Evolutionary conservation across 2,113 vertebrate species (phyloP).

Genomic region (Trogon melanurus): DNA sequence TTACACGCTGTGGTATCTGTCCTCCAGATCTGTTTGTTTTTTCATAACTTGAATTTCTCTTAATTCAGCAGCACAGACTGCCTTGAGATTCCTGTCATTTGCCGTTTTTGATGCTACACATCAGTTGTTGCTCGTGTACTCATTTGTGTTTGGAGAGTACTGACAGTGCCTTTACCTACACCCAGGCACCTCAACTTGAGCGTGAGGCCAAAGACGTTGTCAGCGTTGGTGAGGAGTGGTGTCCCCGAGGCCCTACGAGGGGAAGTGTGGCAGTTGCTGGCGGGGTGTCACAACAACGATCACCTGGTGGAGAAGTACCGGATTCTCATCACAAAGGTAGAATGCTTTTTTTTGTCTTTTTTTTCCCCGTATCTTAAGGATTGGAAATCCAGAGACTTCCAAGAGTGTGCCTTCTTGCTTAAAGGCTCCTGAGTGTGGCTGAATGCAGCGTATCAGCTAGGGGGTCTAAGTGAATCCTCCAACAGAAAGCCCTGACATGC

Average conservation of each 20-base stretch:
- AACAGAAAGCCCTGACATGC: accelerated
- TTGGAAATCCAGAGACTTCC: accelerated
- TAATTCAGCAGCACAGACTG: accelerated
- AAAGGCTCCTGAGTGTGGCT: not conserved
- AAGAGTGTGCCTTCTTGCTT: not conserved
- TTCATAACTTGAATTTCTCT: not conserved
- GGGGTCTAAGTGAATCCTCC: not conserved
- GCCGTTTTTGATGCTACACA: not conserved
- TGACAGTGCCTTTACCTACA: not conserved
- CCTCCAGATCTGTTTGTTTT: not conserved
- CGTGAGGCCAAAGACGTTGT: constrained; percentile 90
- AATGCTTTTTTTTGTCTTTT: not conserved
- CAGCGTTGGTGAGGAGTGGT: constrained; percentile 91
- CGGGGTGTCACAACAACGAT: constrained; percentile 97
- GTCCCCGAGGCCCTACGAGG: constrained; percentile 95
- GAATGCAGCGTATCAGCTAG: accelerated
- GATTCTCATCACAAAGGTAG: constrained; percentile 98
- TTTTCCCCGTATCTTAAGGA: accelerated
- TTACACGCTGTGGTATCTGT: not conserved
- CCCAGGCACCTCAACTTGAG: constrained; percentile 93
- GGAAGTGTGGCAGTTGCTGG: constrained; percentile 97
- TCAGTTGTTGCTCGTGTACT: not conserved
- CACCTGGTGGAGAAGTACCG: constrained; percentile 97
- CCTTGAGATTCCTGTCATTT: not conserved
- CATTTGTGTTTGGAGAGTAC: not conserved